Evolutionary conservation across 2,888 invertebrate genomes (phyloP).

Genomic region (Cepaea hortensis): DNA sequence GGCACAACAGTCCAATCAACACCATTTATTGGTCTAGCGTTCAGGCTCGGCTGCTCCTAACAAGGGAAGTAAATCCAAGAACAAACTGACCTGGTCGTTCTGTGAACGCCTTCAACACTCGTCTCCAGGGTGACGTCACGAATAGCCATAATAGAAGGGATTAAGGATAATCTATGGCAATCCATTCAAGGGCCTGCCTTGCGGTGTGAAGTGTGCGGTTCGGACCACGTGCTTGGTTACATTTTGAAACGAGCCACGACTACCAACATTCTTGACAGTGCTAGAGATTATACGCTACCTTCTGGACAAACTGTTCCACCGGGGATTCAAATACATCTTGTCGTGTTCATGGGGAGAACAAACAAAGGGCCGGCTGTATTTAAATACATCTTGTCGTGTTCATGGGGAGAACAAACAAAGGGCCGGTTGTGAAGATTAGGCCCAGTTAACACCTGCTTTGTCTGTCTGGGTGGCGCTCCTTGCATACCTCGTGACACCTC

Average conservation of each 20-base stretch:
- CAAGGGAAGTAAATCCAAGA: constrained; percentile 3
- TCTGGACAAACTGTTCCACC: constrained; percentile 16
- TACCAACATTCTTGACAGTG: not conserved
- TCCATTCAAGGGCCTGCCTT: constrained; percentile 12
- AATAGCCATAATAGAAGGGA: constrained; percentile 33
- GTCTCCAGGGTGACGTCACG: constrained; percentile 36
- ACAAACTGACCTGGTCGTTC: not conserved
- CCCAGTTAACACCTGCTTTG: constrained; percentile 37
- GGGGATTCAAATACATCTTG: constrained; percentile 22
- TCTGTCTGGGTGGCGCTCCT: not conserved
- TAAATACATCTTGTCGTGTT: constrained; percentile 25
- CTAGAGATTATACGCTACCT: not conserved
- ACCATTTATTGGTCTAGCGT: not conserved
- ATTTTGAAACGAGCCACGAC: not conserved
- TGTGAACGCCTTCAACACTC: not conserved
- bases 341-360: not conserved
- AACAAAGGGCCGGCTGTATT: constrained; percentile 15
- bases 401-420: constrained; percentile 8
- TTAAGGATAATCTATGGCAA: constrained; percentile 14
- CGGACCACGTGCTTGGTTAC: not conserved
- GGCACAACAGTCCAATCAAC: not conserved
- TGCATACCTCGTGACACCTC: not conserved
- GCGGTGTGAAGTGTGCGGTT: constrained; percentile 18
- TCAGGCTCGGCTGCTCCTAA: not conserved
- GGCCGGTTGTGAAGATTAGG: constrained; percentile 12